Base-by-base conservation (phyloP, 2,888 invertebrate species). In the Sinelater perroti region DNA sequence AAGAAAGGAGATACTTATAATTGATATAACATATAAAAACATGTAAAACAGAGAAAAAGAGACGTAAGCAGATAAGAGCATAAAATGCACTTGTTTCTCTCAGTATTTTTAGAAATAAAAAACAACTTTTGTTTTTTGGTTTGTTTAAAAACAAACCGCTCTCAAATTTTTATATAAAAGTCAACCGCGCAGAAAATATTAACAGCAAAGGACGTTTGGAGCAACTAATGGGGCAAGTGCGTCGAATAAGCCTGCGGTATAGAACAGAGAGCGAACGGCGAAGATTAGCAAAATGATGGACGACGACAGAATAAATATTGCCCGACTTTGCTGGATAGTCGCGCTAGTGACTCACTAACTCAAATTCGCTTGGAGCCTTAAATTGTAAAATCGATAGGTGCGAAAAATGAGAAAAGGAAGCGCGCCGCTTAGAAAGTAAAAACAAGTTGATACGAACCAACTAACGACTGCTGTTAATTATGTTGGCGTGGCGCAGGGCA, bases 211-310 rank as follows among this genome's bases (percentile, higher is more conserved):
- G 45, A 45, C 45, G 45, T 30, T 45, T 31, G 7, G 17, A 45
- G 31, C 45, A 45, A 31, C 45, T 45, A 31, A 45, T 45, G 31
- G 45, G 20, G 45, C 31, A 45, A 45, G 31, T 18, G 16, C 30
- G 16, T 24, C 45, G 28, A 45, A 45, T 45, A 31, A 31, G 31
- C 2, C 17, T 17, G 13, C 17, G 28, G 31, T 18, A 45, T 8
- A 8, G 45, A 45, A 45, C 45, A 18, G 11, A 31, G 31, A 45
- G 13, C 40, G 24, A 45, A 45, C 28, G 30, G 45, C 31, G 31
- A 45, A 45, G 45, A 45, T 45, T 45, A 45, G 40, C 40, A 40
- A 40, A 40, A 40, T 40, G 40, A 40, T 40, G 40, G 26, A 40
- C 24, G 40, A 40, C 24, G 40, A 40, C 21, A 40, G 40, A 40